Base-by-base conservation (phyloP, 2,888 invertebrate genomes). In the Eupithecia insigniata region DNA sequence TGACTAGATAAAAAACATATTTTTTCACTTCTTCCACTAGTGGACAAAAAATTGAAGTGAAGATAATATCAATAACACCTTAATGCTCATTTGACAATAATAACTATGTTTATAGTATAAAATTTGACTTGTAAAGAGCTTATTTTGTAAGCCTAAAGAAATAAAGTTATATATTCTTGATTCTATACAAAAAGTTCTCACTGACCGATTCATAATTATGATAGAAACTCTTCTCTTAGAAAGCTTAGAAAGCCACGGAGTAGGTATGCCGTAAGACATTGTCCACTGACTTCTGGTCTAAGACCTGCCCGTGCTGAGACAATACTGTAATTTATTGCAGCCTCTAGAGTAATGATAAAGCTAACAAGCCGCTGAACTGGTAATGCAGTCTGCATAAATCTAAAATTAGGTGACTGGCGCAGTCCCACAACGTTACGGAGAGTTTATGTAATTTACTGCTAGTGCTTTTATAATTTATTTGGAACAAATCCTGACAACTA, bases 271-370 rank as follows among this genome's bases (percentile, higher is more conserved):
- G 55, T 51, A 16, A 34, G 12, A 62, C n/a, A 62, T 7, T 34
- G 10, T 62, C 18, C 28, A 30, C 62, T n/a, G 14, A 34, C 22
- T 34, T 34, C 18, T 36, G 0, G n/a, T 6, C 62, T n/a, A 0
- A 2, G 30, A 78, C 74, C 73, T 78, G 77, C 70, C 78, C 71
- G 74, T 79, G 73, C 78, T 72, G 78, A 85, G 87, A 88, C 89
- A 89, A 87, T 89, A 83, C 82, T 81, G 84, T 87, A 87, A 89
- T 89, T 89, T 88, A 89, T 85, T 82, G 81, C 71, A 74, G 80
- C 84, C 85, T 79, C 86, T 76, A 67, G 86, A 84, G 88, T 85
- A 87, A 86, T 88, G 89, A 89, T 87, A 87, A 85, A 83, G 85
- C 84, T 86, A 87, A 88, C 88, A 87, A 85, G 85, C 84, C 78